Percentiles rank a stretch among this genome's conserved stretches.
Evolutionary conservation across 92 coral and sea anemone genomes (phyloP).

Genomic region (Paragorgia papillata): DNA sequence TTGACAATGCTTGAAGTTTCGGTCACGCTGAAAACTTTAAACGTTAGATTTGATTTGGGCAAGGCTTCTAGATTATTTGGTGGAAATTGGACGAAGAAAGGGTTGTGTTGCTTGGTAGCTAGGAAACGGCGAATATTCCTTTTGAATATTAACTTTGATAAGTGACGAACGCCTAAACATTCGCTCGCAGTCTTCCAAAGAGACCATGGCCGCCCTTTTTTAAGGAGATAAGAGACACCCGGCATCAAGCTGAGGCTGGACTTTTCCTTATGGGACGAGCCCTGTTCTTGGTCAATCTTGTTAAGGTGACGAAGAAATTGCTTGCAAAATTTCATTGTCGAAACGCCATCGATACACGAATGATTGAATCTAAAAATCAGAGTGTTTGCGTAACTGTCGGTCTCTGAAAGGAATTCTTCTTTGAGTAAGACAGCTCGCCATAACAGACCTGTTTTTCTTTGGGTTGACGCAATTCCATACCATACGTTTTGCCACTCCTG

Average conservation of each 20-base stretch:
- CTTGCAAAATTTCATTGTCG: not conserved
- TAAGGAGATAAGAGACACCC: not conserved
- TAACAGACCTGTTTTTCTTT: not conserved
- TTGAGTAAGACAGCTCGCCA: not conserved
- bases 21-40: not conserved
- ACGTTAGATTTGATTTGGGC: not conserved
- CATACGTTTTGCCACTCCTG: not conserved
- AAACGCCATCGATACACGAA: not conserved
- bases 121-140: not conserved
- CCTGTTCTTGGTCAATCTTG: not conserved
- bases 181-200: not conserved
- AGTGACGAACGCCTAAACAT: not conserved
- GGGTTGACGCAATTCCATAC: not conserved
- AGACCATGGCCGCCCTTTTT: not conserved
- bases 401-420: not conserved
- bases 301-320: slow-evolving; percentile 1
- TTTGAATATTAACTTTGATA: not conserved
- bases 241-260: not conserved
- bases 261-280: not conserved
- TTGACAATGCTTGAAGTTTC: not conserved
- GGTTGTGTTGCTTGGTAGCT: not conserved
- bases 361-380: not conserved
- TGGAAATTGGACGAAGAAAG: slow-evolving; percentile 7
- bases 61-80: not conserved
- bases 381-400: not conserved